Base-by-base conservation (phyloP, 2,888 invertebrate species). In the Stenodema calcarata region DNA sequence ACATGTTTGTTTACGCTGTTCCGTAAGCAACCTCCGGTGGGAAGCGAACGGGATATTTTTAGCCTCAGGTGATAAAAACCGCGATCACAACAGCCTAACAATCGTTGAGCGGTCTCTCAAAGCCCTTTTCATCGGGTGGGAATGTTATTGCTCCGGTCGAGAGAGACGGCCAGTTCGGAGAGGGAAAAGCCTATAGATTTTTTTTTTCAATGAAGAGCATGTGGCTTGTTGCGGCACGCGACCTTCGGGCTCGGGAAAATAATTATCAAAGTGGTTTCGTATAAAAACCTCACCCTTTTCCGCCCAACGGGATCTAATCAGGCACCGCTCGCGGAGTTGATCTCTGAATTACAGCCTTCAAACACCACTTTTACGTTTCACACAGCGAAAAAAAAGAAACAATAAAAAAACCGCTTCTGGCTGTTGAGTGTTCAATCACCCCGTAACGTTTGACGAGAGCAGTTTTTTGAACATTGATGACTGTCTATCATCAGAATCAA, bases 191-290 rank as follows among this genome's bases (percentile, higher is more conserved):
- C 73, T 75, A 75, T 75, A 18, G 73, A 75, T 75, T 75, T 75
- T 75, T 75, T 75, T 75, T 75, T 75, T 75, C 73, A 75, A 75
- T 75, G 73, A 30, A 41, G 73, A 75, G 35, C 73, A 75, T 75
- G 73, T 75, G 73, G 73, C 35, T 16, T 28, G 47, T 16, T 41
- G 44, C 28, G 23, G 42, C 79, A 79, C 79, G 47, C 79, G 79
- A 44, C 47, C 4, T 27, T 28, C 11, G 1, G 23, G 44, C 27
- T 62, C 23, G 23, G 79, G 79, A n/a, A 79, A 79, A 79, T 79
- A 79, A 79, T 79, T 79, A 79, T 28, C 79, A 44, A 79, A 79
- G 79, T 79, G 79, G 79, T 79, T 44, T 18, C 27, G 62, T 23
- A 54, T 54, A 62, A 62, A 62, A 23, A 62, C n/a, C 6, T 6